Base-by-base conservation (phyloP, 2,113 vertebrate species). In the Boleophthalmus pectinirostris region DNA sequence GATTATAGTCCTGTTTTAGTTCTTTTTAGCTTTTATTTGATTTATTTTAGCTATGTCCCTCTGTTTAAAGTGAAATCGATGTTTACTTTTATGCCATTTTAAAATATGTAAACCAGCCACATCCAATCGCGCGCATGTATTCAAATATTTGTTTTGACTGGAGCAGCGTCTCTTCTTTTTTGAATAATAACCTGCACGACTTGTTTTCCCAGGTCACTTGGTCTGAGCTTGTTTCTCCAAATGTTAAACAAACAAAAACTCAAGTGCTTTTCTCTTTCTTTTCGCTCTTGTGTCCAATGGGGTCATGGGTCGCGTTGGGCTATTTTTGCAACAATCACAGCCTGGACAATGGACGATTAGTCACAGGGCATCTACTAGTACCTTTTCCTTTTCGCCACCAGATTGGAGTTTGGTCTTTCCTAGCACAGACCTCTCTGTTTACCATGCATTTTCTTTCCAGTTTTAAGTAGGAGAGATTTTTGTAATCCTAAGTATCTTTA, bases 161-260 rank as follows among this genome's bases (percentile, higher is more conserved):
- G 13, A 68, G 35, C 16, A 38, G 4, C 13, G 4, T 29, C 29
- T 29, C 29, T 29, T 29, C n/a, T 29, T 2, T 29, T 29, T 2
- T 29, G 29, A 2, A 72, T 80, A 82, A 72, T 81, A 81, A 72
- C 29, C 54, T 56, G 53, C 43, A 18, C 33, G 38, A 74, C 24
- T 25, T 64, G 45, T 68, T 69, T n/a, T 15, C 45, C 46, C 24
- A n/a, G 72, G 54, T 73, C 46, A 69, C 23, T 43, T 7, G 25
- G 58, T 2, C 25, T 33, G 25, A 33, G 24, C 24, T 16, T 38
- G 33, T 38, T 18, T 29, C 47, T 66, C n/a, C 45, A 47, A 51
- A 76, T 4, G 15, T 13, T 5, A 25, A 23, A 15, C 65, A 79
- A 66, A 61, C 58, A 61, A 33, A 29, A 9, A 25, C 21, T 14